Percentiles rank a stretch among this genome's conserved stretches.
Evolutionary conservation across 2,888 invertebrate species (phyloP).

Genomic region (Dendrolimus pini): DNA sequence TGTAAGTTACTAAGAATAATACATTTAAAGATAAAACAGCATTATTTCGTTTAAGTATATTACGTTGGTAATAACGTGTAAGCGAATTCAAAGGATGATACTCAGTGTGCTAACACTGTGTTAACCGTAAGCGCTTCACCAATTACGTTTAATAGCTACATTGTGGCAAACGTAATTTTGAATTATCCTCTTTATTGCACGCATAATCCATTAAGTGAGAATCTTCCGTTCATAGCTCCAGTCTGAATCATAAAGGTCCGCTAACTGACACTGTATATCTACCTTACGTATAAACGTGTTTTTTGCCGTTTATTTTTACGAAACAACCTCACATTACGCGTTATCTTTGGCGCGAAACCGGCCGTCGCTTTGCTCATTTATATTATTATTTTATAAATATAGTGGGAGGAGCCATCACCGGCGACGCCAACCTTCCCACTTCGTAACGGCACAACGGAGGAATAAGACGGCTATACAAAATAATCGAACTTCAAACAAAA

Average conservation of each 20-base stretch:
- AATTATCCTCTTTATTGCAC: constrained; percentile 64
- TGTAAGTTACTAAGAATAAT: no score
- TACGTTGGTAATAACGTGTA: background rate
- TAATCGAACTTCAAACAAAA: constrained; percentile 45
- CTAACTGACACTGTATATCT: constrained; percentile 56
- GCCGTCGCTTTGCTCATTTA: constrained; percentile 61
- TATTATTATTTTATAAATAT: constrained; percentile 62
- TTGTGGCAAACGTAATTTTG: constrained; percentile 58
- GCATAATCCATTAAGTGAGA: constrained; percentile 56
- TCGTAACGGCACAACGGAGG: constrained; percentile 37
- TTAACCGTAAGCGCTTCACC: constrained; percentile 27
- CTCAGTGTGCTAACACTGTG: constrained; percentile 8
- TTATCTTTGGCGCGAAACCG: constrained; percentile 59
- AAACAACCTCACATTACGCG: constrained; percentile 63
- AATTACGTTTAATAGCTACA: constrained; percentile 52
- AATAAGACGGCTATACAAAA: constrained; percentile 60
- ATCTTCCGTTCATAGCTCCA: constrained; percentile 50
- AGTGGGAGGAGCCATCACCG: constrained; percentile 65
- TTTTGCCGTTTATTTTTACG: constrained; percentile 69
- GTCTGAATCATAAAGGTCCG: constrained; percentile 56
- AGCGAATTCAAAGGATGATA: constrained; percentile 1
- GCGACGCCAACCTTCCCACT: constrained; percentile 61
- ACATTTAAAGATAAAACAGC: no score
- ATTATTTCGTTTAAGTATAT: no score
- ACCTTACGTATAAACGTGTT: constrained; percentile 39